These are phyloP conservation scores for Scelioninae gen. 1 DNA, from an alignment of 2,888 invertebrate species.

Conservation along the genomic window DNA sequence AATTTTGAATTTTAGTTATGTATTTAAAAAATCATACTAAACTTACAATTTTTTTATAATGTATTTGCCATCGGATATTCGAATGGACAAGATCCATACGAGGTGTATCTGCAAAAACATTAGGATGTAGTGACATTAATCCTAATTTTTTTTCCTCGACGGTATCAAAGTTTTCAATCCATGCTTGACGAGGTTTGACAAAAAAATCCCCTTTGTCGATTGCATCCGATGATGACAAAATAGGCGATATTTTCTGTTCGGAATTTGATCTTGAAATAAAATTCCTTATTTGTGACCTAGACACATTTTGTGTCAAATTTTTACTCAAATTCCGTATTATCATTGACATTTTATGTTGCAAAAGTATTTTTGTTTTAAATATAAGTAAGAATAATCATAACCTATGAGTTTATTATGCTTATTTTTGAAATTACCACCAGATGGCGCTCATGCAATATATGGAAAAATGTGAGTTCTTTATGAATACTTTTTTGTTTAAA, in stretches of 20 bases:
- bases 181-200: conserved; percentile 90
- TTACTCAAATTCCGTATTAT: conserved; percentile 73
- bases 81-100: no score
- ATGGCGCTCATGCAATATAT: no score
- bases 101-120: no score
- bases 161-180: conserved; percentile 93
- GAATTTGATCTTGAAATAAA: conserved; percentile 67
- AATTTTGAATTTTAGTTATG: no score
- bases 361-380: not conserved
- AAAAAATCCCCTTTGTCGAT: conserved; percentile 80
- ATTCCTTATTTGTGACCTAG: conserved; percentile 56
- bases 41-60: no score
- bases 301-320: conserved; percentile 27
- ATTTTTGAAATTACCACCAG: not conserved
- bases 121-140: no score
- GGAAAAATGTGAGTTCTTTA: no score
- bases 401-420: not conserved
- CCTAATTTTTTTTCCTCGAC: no score
- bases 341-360: conserved; percentile 72
- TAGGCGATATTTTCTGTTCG: conserved; percentile 74
- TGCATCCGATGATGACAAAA: conserved; percentile 80
- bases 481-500: no score
- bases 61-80: no score
- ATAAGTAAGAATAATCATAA: not conserved
- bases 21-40: no score